Evolutionary conservation across 2,113 vertebrate species (phyloP).

Genomic region (Spermophilus dauricus): DNA sequence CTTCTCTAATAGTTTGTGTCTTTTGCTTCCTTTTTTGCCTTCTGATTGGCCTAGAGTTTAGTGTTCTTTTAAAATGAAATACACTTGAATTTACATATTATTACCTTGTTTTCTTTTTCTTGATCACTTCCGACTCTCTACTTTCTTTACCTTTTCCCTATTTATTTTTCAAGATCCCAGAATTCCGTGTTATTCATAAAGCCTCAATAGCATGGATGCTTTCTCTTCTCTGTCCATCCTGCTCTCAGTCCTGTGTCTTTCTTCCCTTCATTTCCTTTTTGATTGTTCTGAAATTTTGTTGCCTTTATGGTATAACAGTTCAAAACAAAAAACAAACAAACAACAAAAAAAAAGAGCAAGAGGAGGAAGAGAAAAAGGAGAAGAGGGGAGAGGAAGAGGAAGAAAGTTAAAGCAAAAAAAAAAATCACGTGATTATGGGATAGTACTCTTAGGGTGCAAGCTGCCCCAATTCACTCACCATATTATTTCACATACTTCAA

Average conservation of each 20-base stretch:
- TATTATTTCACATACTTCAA: background rate
- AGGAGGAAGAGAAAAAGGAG: no score
- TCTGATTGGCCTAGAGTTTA: background rate
- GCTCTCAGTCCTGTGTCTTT: no score
- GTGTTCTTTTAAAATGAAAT: conserved; percentile 37
- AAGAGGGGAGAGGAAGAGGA: no score
- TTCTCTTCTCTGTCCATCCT: background rate
- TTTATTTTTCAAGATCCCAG: conserved; percentile 4
- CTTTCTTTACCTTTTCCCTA: background rate
- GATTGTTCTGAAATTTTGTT: background rate
- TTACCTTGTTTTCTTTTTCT: background rate
- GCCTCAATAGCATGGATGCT: background rate
- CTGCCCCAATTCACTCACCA: background rate
- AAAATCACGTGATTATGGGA: background rate
- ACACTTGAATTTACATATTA: background rate
- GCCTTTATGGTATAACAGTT: background rate
- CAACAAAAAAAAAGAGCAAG: background rate
- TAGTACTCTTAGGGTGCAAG: background rate
- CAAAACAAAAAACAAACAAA: background rate
- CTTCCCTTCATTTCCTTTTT: background rate
- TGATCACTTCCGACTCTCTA: background rate
- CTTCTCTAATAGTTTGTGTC: background rate
- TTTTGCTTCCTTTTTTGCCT: background rate
- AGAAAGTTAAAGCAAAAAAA: no score
- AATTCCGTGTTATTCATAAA: background rate